These are phyloP conservation scores for Podarcis cretensis DNA, from an alignment of 2,113 vertebrate genomes.

Conservation along the genomic window DNA sequence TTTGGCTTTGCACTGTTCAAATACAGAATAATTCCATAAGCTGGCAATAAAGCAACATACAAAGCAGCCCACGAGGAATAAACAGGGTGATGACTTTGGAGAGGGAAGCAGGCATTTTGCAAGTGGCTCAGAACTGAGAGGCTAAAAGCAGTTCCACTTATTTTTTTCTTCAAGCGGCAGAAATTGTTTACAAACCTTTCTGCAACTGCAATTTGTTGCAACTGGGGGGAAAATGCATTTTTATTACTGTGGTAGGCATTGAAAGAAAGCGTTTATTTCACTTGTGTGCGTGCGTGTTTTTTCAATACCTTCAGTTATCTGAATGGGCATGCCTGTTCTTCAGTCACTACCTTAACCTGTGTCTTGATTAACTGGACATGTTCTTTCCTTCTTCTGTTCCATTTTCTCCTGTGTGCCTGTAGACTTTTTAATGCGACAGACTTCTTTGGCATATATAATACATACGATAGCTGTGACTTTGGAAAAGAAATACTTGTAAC, in stretches of 20 bases:
- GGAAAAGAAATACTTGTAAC: conserved; percentile 62
- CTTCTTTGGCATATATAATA: conserved; percentile 51
- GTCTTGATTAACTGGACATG: conserved; percentile 34
- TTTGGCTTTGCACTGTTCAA: conserved; percentile 75
- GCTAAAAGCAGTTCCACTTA: conserved; percentile 23
- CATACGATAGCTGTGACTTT: conserved; percentile 39
- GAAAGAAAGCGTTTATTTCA: conserved; percentile 46
- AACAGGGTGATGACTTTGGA: conserved; percentile 45
- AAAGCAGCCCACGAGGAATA: conserved; percentile 40
- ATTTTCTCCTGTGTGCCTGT: conserved; percentile 63
- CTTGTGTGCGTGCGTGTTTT: conserved; percentile 44
- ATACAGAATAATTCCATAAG: conserved; percentile 51
- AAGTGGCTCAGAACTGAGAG: conserved; percentile 41
- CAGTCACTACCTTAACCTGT: conserved; percentile 31
- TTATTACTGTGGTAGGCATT: conserved; percentile 62
- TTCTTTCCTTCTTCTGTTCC: conserved; percentile 41
- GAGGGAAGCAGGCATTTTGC: conserved; percentile 48
- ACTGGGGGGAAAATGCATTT: conserved; percentile 35
- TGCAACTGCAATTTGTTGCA: conserved; percentile 39
- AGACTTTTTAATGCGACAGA: conserved; percentile 54
- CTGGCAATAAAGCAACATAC: conserved; percentile 67
- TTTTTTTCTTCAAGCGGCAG: conserved; percentile 37
- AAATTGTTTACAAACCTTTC: conserved; percentile 69
- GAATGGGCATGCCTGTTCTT: conserved; percentile 40
- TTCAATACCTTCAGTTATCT: conserved; percentile 44